Base-by-base conservation (phyloP, 1,140 invertebrate species). In the Laodelphax striatellus region DNA sequence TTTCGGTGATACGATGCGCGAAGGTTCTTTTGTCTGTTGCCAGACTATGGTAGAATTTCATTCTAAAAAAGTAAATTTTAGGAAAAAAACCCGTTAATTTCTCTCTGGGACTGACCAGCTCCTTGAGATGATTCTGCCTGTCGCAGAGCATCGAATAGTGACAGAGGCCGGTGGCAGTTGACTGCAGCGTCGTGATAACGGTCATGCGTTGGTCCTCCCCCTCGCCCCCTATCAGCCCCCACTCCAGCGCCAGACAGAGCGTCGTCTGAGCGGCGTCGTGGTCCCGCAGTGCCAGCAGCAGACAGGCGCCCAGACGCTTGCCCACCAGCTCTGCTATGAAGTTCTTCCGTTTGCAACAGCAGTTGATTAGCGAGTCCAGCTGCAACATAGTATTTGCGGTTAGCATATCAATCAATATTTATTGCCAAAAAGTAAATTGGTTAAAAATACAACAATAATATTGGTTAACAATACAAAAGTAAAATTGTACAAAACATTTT, bases 231-330 rank as follows among this genome's bases (percentile, higher is more conserved):
- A 87, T 69, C 19, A 87, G 71, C 68, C 88, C 82, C 82, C 88
- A 85, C 73, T 93, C 90, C 38, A 92, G 72, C 83, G 92, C 88
- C 38, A 88, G 75, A 72, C 88, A 90, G 22, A 92, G 76, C 4
- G 83, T 82, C 69, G 90, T 80, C 66, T 87, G 79, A 14, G 80
- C 81, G 10, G 79, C 80, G 4, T 78, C 76, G 69, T 87, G 86
- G 66, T 83, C 87, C 62, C 87, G 76, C 13, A 92, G 76, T 1
- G 86, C 87, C 53, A 91, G 74, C 46, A 92, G 71, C 68, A 90
- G 80, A 63, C 86, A 88, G 60, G 87, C 84, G 4, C 81, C 76
- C 64, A 88, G 71, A 67, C 81, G 75, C 73, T 84, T 79, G 65
- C 88, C 88, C 61, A 80, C 80, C 69, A 91, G 73, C 54, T 81